Percentiles rank a stretch among this genome's conserved stretches.
These are phyloP conservation scores for Yponomeuta cagnagella DNA, from an alignment of 2,888 invertebrate species.

Conservation along the genomic window DNA sequence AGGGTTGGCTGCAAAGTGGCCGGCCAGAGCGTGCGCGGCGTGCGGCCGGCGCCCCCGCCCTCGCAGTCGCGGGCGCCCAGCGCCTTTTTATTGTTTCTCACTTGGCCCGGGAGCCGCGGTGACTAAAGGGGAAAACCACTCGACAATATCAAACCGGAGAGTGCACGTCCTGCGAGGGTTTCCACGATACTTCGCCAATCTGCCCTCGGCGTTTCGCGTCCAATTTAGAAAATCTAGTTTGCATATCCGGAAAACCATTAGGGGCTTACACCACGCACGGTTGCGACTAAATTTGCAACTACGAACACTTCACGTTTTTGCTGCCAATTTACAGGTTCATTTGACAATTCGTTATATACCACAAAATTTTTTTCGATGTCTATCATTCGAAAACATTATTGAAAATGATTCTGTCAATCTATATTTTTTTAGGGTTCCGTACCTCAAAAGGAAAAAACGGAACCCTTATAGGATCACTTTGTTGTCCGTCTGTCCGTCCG, in stretches of 20 bases:
- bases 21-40: constrained; percentile 23
- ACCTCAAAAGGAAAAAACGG: no score
- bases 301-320: constrained; percentile 21
- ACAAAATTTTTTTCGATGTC: no score
- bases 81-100: constrained; percentile 54
- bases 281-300: constrained; percentile 35
- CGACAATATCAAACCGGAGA: constrained; percentile 30
- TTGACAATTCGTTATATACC: no score
- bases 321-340: no score
- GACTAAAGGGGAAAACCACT: constrained; percentile 61
- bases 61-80: constrained; percentile 38
- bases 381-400: no score
- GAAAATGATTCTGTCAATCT: no score
- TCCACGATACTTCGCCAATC: constrained; percentile 18
- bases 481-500: no score
- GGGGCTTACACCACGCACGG: constrained; percentile 15
- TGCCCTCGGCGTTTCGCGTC: constrained; percentile 28
- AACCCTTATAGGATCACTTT: no score
- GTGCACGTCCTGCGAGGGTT: constrained; percentile 21
- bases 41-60: constrained; percentile 28
- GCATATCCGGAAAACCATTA: constrained; percentile 27
- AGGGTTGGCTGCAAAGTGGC: constrained; percentile 39
- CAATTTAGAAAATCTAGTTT: constrained; percentile 36
- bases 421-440: no score
- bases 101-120: constrained; percentile 41